Conservation (phyloP, 2,888 invertebrate species). For the Selenia dentaria region DNA sequence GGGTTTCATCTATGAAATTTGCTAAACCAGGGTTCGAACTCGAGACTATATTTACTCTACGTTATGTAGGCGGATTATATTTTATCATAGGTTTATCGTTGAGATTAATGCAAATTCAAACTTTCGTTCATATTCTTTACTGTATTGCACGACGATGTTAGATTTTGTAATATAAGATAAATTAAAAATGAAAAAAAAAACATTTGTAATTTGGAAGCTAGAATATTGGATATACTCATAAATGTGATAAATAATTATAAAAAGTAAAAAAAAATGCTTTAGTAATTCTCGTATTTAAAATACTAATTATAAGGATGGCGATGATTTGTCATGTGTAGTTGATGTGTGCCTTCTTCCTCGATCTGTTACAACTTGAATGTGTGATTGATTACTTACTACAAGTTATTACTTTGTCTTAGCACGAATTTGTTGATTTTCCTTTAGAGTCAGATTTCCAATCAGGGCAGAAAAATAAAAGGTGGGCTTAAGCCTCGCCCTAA, state of each 20-base stretch:
- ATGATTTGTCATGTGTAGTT: conserved; percentile 20
- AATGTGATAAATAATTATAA: conserved; percentile 67
- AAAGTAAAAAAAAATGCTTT: conserved; percentile 20
- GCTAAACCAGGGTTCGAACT: too few relatives aligned
- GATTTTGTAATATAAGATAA: conserved; percentile 50
- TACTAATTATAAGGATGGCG: conserved; percentile 58
- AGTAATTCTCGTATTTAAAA: conserved; percentile 48
- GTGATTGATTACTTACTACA: not conserved
- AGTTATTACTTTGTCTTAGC: not conserved
- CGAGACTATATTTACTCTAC: too few relatives aligned
- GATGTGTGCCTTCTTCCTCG: conserved; percentile 20
- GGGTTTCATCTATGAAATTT: too few relatives aligned
- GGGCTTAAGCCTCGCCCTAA: too few relatives aligned
- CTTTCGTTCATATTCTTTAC: too few relatives aligned
- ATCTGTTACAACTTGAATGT: conserved; percentile 1
- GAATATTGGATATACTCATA: conserved; percentile 72
- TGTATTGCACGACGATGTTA: conserved; percentile 54
- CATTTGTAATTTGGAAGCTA: conserved; percentile 47
- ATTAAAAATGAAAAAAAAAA: conserved; percentile 54
- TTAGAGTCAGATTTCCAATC: too few relatives aligned
- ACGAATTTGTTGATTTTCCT: conserved; percentile 19
- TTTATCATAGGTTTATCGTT: too few relatives aligned
- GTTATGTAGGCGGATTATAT: too few relatives aligned
- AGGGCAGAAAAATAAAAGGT: too few relatives aligned
- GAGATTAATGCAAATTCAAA: too few relatives aligned